These are phyloP conservation scores for Caenorhabditis briggsae DNA, from an alignment of 1,140 invertebrate genomes.

Conservation along the genomic window DNA sequence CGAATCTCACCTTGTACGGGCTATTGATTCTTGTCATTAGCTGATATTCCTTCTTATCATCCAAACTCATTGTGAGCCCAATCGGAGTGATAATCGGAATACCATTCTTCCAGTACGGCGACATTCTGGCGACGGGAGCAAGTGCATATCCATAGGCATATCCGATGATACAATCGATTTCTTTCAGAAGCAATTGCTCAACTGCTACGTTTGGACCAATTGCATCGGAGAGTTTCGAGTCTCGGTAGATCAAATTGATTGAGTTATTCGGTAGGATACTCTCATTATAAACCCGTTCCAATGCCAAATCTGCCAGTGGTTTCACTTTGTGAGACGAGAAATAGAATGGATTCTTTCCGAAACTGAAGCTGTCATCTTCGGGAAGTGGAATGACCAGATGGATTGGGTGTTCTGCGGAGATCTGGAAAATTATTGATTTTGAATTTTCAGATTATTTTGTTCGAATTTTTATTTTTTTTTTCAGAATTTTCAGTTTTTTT, in stretches of 20 bases:
- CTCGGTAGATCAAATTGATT: slow-evolving; percentile 69
- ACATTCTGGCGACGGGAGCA: slow-evolving; percentile 77
- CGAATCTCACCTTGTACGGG: slow-evolving; percentile 85
- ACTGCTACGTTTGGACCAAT: slow-evolving; percentile 77
- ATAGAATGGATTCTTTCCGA: slow-evolving; percentile 73
- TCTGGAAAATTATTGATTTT: slow-evolving; percentile 51
- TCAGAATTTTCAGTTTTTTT: too few species aligned
- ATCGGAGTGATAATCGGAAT: slow-evolving; percentile 87
- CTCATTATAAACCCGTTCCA: slow-evolving; percentile 70
- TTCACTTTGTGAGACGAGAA: slow-evolving; percentile 70
- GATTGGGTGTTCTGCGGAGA: slow-evolving; percentile 66
- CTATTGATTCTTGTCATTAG: slow-evolving; percentile 89
- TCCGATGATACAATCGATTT: slow-evolving; percentile 75
- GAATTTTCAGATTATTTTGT: background rate
- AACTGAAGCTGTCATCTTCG: slow-evolving; percentile 56
- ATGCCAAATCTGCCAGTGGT: slow-evolving; percentile 74
- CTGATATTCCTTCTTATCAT: slow-evolving; percentile 82
- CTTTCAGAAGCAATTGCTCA: slow-evolving; percentile 68
- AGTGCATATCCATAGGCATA: slow-evolving; percentile 78
- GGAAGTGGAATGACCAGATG: slow-evolving; percentile 76
- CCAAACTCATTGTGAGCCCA: slow-evolving; percentile 86
- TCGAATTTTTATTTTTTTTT: too few species aligned
- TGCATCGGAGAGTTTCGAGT: slow-evolving; percentile 73
- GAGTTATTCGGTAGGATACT: slow-evolving; percentile 70
- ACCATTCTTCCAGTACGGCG: slow-evolving; percentile 72